Base-by-base conservation (phyloP, 2,113 vertebrate species). In the Colaptes auratus region DNA sequence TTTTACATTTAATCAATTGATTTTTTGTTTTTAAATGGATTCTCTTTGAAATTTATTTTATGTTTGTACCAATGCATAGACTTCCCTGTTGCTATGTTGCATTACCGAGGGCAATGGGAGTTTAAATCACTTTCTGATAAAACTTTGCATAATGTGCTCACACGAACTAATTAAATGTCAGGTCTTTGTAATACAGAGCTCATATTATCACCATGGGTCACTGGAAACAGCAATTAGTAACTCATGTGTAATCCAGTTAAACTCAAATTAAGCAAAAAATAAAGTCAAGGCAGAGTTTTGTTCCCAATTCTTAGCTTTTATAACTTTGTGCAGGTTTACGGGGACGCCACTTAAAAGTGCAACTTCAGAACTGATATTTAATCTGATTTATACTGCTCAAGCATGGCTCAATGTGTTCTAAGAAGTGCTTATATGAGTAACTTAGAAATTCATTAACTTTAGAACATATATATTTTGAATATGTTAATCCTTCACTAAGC, bases 151-250 rank as follows among this genome's bases (percentile, higher is more conserved):
- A 97, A 97, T 97, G 94, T 97, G 91, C 97, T 97, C 95, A 93
- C 76, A 95, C 59, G 83, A 94, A 95, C 88, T 97, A 97, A 98
- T 97, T 97, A 97, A 97, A 97, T 97, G 93, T 96, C 95, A 98
- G 93, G 94, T 86, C 92, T 93, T 94, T 98, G 94, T 97, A 97
- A 97, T 90, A 96, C 87, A 97, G 91, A 97, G 96, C 95, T 97
- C 96, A 72, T 94, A 96, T 75, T 80, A 95, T 93, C 93, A 95
- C 70, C 76, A 89, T 89, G 97, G 96, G 97, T 97, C 97, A 97
- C 92, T 96, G 92, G 92, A 97, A 95, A 89, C 85, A 97, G 79
- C 96, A 97, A 97, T 98, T 98, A 98, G 94, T 92, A 96, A 97
- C 96, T 96, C 96, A 95, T 95, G 81, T 94, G 93, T 97, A 97